Evolutionary conservation across 2,113 vertebrate species (phyloP).

Genomic region (Oreochromis tanganicae): DNA sequence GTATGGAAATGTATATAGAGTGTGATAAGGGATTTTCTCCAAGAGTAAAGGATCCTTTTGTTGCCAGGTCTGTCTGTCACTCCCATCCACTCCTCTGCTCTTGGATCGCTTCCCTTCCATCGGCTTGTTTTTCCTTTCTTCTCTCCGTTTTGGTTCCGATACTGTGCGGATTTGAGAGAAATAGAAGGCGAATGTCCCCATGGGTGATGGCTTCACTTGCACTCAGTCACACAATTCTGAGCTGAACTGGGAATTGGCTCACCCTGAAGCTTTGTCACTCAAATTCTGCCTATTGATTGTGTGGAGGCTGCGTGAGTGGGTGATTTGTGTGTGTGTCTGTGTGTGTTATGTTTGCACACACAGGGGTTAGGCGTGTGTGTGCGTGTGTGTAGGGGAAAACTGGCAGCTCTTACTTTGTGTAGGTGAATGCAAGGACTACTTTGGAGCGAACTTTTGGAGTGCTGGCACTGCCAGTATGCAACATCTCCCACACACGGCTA

Average conservation of each 20-base stretch:
- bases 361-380: not conserved
- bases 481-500: constrained; percentile 39
- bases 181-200: constrained; percentile 38
- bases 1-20: constrained; percentile 7
- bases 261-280: constrained; percentile 44
- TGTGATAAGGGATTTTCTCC: not conserved
- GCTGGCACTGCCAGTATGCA: constrained; percentile 19
- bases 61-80: constrained; percentile 37
- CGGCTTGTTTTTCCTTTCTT: not conserved
- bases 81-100: constrained; percentile 27
- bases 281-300: constrained; percentile 53
- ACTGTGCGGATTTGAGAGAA: constrained; percentile 31
- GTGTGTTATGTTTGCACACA: not conserved
- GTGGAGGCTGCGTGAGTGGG: constrained; percentile 20
- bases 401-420: constrained; percentile 53
- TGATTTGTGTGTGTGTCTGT: not conserved
- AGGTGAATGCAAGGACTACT: constrained; percentile 53
- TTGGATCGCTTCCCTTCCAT: constrained; percentile 19
- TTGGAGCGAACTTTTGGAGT: constrained; percentile 45
- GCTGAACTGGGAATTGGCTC: constrained; percentile 29
- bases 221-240: constrained; percentile 25
- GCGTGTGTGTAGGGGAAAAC: not conserved
- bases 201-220: constrained; percentile 45
- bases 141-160: not conserved
- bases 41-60: constrained; percentile 10